phyloP scores from a whole-genome alignment of 2,113 vertebrate genomes.

The Chloebia gouldiae region DNA sequence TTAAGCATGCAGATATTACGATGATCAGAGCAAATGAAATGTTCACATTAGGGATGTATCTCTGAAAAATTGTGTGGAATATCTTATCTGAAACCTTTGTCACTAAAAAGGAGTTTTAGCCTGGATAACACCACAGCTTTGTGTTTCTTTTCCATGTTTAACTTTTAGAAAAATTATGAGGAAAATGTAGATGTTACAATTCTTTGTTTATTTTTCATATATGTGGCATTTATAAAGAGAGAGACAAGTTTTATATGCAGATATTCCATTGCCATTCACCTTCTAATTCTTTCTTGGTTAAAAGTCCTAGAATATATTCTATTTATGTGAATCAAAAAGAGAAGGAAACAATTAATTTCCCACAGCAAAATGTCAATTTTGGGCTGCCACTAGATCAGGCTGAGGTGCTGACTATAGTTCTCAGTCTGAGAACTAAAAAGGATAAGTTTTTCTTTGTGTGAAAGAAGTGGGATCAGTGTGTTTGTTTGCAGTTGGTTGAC shows the following conservation, averaged over 20 bases:
- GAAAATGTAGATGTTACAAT: neutral
- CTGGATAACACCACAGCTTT: neutral
- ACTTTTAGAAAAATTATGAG: neutral
- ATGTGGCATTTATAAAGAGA: neutral
- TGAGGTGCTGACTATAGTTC: accelerated
- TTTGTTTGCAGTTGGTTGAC: neutral
- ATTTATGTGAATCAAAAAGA: neutral
- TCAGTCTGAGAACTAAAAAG: neutral
- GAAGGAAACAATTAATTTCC: neutral
- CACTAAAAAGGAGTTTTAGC: neutral
- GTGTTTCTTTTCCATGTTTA: neutral
- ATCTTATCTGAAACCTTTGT: neutral
- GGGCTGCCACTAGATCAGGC: neutral
- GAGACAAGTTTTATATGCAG: neutral
- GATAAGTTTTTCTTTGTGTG: neutral
- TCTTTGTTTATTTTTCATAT: neutral
- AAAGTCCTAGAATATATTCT: neutral
- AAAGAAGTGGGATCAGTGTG: neutral
- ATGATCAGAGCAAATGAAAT: conserved; percentile 53
- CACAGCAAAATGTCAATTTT: neutral
- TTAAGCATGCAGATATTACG: conserved; percentile 45
- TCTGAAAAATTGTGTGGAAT: neutral
- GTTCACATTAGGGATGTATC: neutral
- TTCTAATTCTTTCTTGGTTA: neutral
- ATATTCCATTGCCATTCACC: neutral